phyloP scores from a whole-genome alignment of 2,113 vertebrate species.

The Glaucomys volans region DNA sequence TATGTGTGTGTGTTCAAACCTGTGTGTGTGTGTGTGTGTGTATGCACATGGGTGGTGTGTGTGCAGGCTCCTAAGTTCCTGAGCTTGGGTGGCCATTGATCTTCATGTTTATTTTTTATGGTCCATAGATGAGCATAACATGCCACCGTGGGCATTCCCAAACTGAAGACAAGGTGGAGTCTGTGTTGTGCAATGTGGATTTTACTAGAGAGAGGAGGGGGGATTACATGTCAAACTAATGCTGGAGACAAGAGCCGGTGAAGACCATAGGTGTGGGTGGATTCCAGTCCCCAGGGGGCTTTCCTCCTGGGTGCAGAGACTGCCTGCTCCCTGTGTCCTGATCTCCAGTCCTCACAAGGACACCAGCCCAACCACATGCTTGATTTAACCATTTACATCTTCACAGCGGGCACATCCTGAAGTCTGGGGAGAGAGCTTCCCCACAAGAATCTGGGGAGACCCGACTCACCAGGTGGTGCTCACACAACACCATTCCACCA shows the following conservation, averaged over 20 bases:
- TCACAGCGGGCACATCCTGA: background rate
- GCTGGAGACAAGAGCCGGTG: no score
- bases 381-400: background rate
- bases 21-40: no score
- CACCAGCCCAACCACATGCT: background rate
- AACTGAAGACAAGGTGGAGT: rapidly evolving
- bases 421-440: rapidly evolving
- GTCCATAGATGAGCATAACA: rapidly evolving
- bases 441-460: rapidly evolving
- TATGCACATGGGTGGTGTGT: no score
- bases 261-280: background rate
- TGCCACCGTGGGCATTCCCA: background rate
- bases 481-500: no score
- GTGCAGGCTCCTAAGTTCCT: background rate
- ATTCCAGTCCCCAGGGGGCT: background rate
- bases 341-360: no score
- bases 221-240: background rate
- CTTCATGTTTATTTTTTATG: background rate
- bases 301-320: background rate
- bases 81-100: rapidly evolving
- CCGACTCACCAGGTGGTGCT: no score
- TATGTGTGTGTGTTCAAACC: rapidly evolving
- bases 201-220: background rate
- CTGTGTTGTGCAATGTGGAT: rapidly evolving
- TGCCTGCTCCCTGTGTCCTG: background rate